Conservation (phyloP, 2,888 invertebrate species). For the Cephalotes varians region DNA sequence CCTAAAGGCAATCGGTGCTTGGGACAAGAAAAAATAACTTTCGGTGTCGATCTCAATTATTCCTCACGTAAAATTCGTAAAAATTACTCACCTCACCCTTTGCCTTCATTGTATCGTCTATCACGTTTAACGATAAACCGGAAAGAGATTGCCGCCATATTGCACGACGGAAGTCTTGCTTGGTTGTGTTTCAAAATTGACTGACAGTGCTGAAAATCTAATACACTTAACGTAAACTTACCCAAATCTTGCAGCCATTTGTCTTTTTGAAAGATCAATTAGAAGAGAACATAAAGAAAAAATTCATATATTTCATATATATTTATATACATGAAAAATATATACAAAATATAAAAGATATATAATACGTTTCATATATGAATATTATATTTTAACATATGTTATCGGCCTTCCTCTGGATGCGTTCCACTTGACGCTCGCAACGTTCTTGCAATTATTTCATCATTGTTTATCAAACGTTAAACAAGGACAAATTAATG, state of each 20-base stretch:
- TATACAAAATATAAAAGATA: no score
- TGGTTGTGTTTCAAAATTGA: no score
- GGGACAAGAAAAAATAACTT: not conserved
- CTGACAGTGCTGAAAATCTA: no score
- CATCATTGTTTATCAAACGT: no score
- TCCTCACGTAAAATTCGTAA: constrained; percentile 53
- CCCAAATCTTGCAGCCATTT: constrained; percentile 30
- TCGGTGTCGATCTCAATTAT: not conserved
- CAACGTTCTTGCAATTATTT: no score
- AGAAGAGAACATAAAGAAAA: not conserved
- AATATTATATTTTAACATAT: not conserved
- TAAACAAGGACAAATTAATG: no score
- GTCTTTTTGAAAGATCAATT: not conserved
- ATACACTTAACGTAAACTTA: no score
- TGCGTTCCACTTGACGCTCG: no score
- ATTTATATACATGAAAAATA: not conserved
- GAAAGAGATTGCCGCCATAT: constrained; percentile 65
- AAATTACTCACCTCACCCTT: constrained; percentile 92
- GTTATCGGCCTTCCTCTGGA: no score
- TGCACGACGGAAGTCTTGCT: constrained; percentile 53
- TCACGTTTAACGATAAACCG: constrained; percentile 63
- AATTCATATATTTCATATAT: not conserved
- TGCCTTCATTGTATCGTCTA: constrained; percentile 91
- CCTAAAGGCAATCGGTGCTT: not conserved
- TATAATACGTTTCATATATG: no score